A percentile compares a stretch with the other conserved stretches of the same genome.
phyloP scores from a whole-genome alignment of 2,113 vertebrate genomes.

The Chitala chitala region DNA sequence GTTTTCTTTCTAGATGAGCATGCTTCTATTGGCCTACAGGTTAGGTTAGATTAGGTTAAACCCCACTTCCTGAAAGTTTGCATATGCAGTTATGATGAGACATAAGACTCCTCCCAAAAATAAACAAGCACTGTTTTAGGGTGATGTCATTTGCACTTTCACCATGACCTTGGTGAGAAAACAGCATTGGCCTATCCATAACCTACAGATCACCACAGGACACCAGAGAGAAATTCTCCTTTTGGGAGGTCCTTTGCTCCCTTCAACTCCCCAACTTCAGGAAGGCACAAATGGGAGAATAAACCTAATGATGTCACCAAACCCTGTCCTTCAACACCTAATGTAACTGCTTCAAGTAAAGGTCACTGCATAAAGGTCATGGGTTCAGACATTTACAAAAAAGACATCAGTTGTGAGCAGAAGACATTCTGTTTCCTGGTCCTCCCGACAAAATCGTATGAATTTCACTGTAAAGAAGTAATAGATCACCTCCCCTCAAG shows the following conservation, averaged over 20 bases:
- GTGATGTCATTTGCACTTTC: neutral
- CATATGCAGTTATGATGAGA: no score
- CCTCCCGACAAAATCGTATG: no score
- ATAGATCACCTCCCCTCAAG: no score
- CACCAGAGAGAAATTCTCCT: no score
- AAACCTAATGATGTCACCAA: neutral
- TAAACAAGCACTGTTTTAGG: neutral
- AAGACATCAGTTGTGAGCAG: no score
- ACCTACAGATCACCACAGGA: neutral
- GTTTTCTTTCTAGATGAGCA: no score
- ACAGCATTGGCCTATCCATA: neutral
- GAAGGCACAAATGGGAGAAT: neutral
- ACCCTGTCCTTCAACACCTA: conserved; percentile 13
- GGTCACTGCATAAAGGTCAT: neutral
- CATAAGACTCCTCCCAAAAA: no score
- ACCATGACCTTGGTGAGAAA: no score
- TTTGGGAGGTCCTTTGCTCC: neutral
- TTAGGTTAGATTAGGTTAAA: neutral
- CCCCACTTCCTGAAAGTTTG: no score
- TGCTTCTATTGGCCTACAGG: neutral
- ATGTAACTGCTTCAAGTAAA: neutral
- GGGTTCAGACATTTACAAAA: neutral
- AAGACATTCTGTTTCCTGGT: no score
- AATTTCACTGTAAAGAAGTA: no score
- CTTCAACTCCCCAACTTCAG: neutral